Evolutionary conservation across 1,140 invertebrate genomes (phyloP).

Genomic region (Apis cerana): DNA sequence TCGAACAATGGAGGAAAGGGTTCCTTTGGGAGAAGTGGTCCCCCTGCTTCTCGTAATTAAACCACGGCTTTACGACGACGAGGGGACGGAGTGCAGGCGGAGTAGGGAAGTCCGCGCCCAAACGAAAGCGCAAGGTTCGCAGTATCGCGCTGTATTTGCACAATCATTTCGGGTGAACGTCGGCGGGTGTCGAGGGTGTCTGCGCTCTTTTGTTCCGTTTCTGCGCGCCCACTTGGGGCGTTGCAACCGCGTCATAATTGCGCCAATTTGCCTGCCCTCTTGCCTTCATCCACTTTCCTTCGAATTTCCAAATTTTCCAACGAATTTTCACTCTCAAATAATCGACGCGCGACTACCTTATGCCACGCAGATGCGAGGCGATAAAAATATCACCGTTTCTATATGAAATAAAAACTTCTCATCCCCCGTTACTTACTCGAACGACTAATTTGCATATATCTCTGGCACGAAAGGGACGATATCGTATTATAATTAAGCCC

Average conservation of each 20-base stretch:
- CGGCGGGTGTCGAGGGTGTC: conserved; percentile 40
- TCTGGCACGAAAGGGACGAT: no score
- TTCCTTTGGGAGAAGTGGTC: not conserved
- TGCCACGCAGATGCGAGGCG: no score
- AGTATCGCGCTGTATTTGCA: conserved; percentile 35
- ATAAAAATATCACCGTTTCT: no score
- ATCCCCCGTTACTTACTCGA: no score
- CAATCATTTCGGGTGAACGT: conserved; percentile 14
- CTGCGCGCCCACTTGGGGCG: conserved; percentile 14
- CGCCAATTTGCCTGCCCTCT: conserved; percentile 15
- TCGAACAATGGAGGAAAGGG: not conserved
- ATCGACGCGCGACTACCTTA: no score
- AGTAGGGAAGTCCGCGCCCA: not conserved
- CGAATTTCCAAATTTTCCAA: no score
- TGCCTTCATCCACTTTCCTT: not conserved
- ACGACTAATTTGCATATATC: no score
- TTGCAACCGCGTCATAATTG: conserved; percentile 28
- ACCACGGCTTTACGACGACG: conserved; percentile 14
- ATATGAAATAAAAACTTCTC: no score
- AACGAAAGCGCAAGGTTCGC: conserved; percentile 40
- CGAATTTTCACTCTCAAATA: no score
- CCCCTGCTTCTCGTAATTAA: conserved; percentile 11
- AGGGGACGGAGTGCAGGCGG: not conserved
- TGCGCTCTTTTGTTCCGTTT: conserved; percentile 36
- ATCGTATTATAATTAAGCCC: no score